A percentile compares a stretch with the other conserved stretches of the same genome.
Conservation (phyloP, 1,140 invertebrate genomes). For the Pseudomyrmex sp. region DNA sequence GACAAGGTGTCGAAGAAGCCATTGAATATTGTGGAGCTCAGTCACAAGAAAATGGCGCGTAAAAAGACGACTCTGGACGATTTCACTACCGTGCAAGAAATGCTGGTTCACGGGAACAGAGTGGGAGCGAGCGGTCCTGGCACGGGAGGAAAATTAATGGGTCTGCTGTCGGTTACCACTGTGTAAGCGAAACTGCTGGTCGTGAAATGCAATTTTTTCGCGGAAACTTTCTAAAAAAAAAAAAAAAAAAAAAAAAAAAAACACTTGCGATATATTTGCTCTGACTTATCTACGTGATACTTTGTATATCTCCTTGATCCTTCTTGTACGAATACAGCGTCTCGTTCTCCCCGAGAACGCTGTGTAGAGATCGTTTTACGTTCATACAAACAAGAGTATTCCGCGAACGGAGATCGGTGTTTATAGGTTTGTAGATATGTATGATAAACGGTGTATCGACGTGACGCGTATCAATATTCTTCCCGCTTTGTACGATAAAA, state of each 20-base stretch:
- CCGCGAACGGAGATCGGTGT: slow-evolving; percentile 42
- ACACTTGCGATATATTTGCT: neutral
- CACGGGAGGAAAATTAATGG: slow-evolving; percentile 84
- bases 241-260: neutral
- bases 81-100: slow-evolving; percentile 84
- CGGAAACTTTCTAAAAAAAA: neutral
- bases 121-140: slow-evolving; percentile 80
- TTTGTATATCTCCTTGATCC: neutral
- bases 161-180: slow-evolving; percentile 85
- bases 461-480: slow-evolving; percentile 11
- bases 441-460: slow-evolving; percentile 72
- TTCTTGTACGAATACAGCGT: neutral
- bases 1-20: slow-evolving; percentile 82
- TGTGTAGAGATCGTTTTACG: slow-evolving; percentile 63
- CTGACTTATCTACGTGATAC: slow-evolving; percentile 19
- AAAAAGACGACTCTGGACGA: slow-evolving; percentile 83
- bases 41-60: slow-evolving; percentile 80
- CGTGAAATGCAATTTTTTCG: neutral
- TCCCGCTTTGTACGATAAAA: slow-evolving; percentile 11
- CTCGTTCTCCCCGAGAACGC: neutral
- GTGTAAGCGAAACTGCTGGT: slow-evolving; percentile 78
- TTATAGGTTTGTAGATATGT: slow-evolving; percentile 81
- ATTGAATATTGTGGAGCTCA: slow-evolving; percentile 78
- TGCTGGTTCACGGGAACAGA: slow-evolving; percentile 84
- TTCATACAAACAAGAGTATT: slow-evolving; percentile 24